phyloP scores from a whole-genome alignment of 2,797 vertebrate genomes.

The Heliangelus exortis region DNA sequence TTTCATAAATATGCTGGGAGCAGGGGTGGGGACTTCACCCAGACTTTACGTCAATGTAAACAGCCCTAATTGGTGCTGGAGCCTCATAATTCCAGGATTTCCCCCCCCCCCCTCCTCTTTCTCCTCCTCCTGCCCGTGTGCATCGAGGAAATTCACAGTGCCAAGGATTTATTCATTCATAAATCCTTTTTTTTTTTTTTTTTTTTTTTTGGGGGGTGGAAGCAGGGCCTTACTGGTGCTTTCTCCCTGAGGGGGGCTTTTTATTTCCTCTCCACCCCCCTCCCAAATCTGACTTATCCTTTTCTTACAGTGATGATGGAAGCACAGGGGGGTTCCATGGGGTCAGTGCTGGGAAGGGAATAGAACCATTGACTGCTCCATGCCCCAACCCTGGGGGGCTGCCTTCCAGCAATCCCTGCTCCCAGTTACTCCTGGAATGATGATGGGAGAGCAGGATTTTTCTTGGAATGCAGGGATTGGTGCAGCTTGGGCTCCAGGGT shows the following conservation, averaged over 20 bases:
- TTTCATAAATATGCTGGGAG: conserved; percentile 71
- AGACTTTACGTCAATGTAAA: conserved; percentile 88
- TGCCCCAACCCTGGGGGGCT: not conserved
- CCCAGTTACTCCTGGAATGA: not conserved
- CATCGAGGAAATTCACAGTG: conserved; percentile 81
- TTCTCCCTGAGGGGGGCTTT: conserved; percentile 27
- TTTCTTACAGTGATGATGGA: conserved; percentile 23
- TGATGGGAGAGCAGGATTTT: not conserved
- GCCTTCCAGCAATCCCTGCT: not conserved
- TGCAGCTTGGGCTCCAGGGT: no score
- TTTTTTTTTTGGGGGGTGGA: not conserved
- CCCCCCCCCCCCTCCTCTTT: not conserved
- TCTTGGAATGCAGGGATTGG: not conserved
- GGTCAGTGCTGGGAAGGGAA: conserved; percentile 45
- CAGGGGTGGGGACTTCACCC: conserved; percentile 72
- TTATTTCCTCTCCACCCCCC: not conserved
- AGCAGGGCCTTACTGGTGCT: not conserved
- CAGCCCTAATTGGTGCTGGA: conserved; percentile 93
- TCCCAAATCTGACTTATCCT: conserved; percentile 35
- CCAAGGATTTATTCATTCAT: conserved; percentile 81
- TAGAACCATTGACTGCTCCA: conserved; percentile 30
- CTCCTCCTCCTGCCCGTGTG: conserved; percentile 69
- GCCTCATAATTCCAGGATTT: conserved; percentile 90
- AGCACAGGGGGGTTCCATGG: conserved; percentile 21
- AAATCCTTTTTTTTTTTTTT: not conserved